These are phyloP conservation scores for Aplodontia rufa DNA, from an alignment of 2,113 vertebrate species.

Conservation along the genomic window DNA sequence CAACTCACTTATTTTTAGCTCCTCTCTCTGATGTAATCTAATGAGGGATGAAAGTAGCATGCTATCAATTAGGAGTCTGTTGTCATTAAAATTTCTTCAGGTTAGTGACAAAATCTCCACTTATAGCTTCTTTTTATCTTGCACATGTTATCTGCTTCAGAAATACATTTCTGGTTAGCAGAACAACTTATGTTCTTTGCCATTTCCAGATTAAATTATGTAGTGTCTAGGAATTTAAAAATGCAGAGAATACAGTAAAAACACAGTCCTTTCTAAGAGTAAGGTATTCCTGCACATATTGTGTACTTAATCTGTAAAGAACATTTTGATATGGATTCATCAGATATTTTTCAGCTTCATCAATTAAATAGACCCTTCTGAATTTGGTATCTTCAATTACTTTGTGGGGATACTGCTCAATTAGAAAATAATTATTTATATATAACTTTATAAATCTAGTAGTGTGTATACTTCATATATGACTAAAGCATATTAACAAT, in stretches of 20 bases:
- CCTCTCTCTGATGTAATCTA: neutral
- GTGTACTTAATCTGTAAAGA: neutral
- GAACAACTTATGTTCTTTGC: neutral
- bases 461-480: neutral
- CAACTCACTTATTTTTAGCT: neutral
- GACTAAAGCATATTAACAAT: neutral
- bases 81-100: neutral
- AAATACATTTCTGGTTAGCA: neutral
- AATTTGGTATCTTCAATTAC: neutral
- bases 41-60: neutral
- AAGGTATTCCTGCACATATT: neutral
- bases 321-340: neutral
- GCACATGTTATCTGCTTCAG: neutral
- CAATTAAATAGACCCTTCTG: neutral
- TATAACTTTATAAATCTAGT: neutral
- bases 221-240: neutral
- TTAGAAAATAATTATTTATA: neutral
- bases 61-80: neutral
- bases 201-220: neutral
- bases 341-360: neutral
- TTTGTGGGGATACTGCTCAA: neutral
- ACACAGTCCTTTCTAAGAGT: neutral
- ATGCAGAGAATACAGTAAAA: neutral
- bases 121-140: conserved; percentile 17
- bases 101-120: neutral